Evolutionary conservation across 2,113 vertebrate species (phyloP).

Genomic region (Macheiramphus alcinus): DNA sequence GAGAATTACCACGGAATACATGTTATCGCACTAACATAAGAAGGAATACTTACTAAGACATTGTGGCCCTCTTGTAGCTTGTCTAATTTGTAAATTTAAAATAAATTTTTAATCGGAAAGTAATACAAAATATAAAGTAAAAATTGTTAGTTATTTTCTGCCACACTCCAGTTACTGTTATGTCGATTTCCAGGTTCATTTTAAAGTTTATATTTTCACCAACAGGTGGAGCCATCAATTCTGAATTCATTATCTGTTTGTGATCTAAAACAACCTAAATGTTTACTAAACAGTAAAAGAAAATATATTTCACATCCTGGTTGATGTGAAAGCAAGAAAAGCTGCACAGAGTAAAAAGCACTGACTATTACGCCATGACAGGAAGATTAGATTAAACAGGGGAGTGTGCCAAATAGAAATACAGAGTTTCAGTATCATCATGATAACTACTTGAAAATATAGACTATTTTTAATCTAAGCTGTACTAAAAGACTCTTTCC

Average conservation of each 20-base stretch:
- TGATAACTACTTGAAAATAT: not conserved
- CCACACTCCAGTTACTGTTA: not conserved
- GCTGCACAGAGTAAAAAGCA: not conserved
- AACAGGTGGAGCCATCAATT: constrained; percentile 20
- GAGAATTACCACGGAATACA: not conserved
- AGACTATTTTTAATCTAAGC: not conserved
- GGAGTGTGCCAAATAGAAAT: not conserved
- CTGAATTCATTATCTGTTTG: not conserved
- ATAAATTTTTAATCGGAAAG: not conserved
- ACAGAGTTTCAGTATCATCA: not conserved
- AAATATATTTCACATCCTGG: not conserved
- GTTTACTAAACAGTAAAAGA: not conserved
- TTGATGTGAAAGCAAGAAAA: not conserved
- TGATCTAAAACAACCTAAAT: not conserved
- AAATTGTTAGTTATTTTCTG: not conserved
- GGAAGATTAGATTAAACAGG: not conserved
- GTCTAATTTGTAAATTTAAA: not conserved
- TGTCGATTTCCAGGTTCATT: not conserved
- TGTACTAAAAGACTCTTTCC: not conserved
- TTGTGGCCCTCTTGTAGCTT: not conserved
- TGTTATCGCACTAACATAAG: not conserved
- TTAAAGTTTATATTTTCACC: not conserved
- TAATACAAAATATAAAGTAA: not conserved
- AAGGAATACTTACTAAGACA: not conserved
- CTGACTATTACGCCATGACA: not conserved